Conservation (phyloP, 2,797 vertebrate species). For the Odontamblyopus lacepedii region DNA sequence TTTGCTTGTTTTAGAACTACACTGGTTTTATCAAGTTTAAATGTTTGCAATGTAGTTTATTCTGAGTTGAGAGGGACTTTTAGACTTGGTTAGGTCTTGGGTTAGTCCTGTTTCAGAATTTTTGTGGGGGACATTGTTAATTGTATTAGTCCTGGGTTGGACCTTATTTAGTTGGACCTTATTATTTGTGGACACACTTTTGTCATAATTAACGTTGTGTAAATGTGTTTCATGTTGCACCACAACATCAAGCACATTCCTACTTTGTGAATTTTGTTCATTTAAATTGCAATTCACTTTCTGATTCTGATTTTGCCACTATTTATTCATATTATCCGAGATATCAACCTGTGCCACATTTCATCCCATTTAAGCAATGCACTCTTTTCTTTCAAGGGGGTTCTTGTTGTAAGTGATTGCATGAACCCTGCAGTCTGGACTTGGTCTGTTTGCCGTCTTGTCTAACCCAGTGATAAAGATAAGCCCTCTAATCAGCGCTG, state of each 20-base stretch:
- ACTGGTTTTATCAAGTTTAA: neutral
- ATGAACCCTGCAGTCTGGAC: slow-evolving; percentile 33
- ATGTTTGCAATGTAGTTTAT: neutral
- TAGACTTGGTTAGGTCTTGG: neutral
- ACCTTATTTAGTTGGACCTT: too few relatives aligned
- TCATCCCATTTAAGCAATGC: neutral
- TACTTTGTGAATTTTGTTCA: too few relatives aligned
- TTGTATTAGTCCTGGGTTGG: too few relatives aligned
- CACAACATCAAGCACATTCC: too few relatives aligned
- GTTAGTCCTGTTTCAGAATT: too few relatives aligned
- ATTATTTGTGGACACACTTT: too few relatives aligned
- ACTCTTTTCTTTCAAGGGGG: neutral
- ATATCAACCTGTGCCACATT: neutral
- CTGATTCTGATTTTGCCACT: too few relatives aligned
- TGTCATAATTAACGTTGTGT: too few relatives aligned
- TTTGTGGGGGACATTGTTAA: too few relatives aligned
- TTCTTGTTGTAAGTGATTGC: neutral
- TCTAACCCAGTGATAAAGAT: slow-evolving; percentile 48
- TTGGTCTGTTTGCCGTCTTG: slow-evolving; percentile 65
- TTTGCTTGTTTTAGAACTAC: too few relatives aligned
- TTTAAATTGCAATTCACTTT: too few relatives aligned
- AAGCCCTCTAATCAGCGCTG: slow-evolving; percentile 48
- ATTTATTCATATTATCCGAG: neutral
- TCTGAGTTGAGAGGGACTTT: neutral
- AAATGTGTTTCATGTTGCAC: too few relatives aligned